These are phyloP conservation scores for Nephrotoma flavescens DNA, from an alignment of 2,888 invertebrate genomes.

Conservation along the genomic window DNA sequence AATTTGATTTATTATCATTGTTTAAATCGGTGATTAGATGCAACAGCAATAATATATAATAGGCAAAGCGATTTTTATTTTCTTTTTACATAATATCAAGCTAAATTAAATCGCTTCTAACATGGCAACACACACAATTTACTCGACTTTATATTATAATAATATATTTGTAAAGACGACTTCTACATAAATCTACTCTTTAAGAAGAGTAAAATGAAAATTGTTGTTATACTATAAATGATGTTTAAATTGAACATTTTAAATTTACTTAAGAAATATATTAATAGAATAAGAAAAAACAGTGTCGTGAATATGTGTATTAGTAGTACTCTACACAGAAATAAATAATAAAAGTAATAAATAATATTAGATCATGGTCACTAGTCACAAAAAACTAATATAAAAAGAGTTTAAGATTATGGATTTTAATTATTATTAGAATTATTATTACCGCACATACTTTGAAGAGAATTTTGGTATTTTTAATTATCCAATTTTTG, in stretches of 20 bases:
- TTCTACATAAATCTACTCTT: neutral
- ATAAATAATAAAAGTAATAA: neutral
- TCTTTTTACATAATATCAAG: neutral
- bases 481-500: neutral
- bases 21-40: neutral
- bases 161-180: neutral
- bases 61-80: neutral
- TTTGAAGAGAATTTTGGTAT: neutral
- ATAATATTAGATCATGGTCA: neutral
- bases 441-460: neutral
- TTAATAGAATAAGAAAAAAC: neutral
- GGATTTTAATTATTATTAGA: neutral
- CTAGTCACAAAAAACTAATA: neutral
- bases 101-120: neutral
- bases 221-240: neutral
- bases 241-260: neutral
- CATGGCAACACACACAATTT: neutral
- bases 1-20: neutral
- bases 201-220: neutral
- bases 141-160: neutral
- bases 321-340: neutral
- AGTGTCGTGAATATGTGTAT: neutral
- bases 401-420: neutral
- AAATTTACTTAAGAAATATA: neutral
- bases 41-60: neutral